Conservation (phyloP, 2,113 vertebrate species). For the Protomyctophum bolini region DNA sequence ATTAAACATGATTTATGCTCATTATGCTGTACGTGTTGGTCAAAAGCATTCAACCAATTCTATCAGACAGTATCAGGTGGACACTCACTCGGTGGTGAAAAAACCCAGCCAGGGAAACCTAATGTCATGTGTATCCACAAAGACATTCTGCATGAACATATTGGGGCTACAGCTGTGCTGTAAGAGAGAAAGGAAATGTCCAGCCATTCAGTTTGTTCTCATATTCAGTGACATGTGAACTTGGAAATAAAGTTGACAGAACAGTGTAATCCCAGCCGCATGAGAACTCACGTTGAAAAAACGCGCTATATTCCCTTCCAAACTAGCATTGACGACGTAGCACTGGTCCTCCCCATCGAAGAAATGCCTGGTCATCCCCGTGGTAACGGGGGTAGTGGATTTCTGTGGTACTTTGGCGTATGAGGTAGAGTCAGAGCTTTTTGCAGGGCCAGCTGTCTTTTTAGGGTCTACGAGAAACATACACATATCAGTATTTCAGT, state of each 20-base stretch:
- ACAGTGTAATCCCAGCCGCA: background rate
- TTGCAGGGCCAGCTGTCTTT: background rate
- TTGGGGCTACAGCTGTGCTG: conserved; percentile 92
- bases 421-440: conserved; percentile 9
- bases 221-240: no score
- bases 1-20: background rate
- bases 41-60: background rate
- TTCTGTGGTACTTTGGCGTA: conserved; percentile 63
- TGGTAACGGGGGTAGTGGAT: background rate
- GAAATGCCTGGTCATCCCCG: conserved; percentile 77
- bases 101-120: conserved; percentile 91
- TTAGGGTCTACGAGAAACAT: background rate
- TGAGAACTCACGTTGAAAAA: conserved; percentile 83
- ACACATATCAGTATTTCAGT: background rate
- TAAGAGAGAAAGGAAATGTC: conserved; percentile 1
- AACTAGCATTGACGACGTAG: conserved; percentile 87
- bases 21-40: no score
- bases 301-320: conserved; percentile 88
- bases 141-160: conserved; percentile 90
- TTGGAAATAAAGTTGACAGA: background rate
- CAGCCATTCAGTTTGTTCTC: no score
- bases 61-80: background rate
- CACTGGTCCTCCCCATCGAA: conserved; percentile 85
- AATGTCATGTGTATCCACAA: conserved; percentile 90
- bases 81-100: conserved; percentile 86